phyloP scores from a whole-genome alignment of 2,888 invertebrate species.

The Macrophya annulata region DNA sequence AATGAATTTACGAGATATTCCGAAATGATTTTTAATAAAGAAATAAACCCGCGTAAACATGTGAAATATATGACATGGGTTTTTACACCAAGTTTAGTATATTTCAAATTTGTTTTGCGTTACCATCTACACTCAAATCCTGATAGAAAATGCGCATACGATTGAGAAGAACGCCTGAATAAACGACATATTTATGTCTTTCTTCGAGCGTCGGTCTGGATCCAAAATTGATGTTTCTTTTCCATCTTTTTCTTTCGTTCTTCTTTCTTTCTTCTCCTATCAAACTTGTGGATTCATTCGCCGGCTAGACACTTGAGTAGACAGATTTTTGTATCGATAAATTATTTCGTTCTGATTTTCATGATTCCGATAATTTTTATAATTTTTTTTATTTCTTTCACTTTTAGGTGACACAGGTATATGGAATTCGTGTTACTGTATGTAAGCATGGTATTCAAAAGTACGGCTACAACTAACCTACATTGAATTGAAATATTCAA shows the following conservation, averaged over 20 bases:
- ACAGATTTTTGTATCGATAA: not conserved
- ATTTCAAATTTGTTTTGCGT: constrained; percentile 25
- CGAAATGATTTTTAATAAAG: constrained; percentile 15
- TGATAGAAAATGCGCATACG: constrained; percentile 36
- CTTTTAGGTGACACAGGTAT: not conserved
- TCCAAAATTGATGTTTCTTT: constrained; percentile 7
- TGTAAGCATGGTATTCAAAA: not conserved
- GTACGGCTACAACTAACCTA: not conserved
- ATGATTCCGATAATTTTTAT: not conserved
- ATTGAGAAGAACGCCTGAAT: constrained; percentile 50
- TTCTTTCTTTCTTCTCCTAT: not conserved
- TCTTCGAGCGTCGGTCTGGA: constrained; percentile 19
- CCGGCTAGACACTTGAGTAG: not conserved
- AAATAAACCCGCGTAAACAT: not conserved
- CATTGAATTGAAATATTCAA: constrained; percentile 3
- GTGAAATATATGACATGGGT: not conserved
- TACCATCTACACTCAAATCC: not conserved
- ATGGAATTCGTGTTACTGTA: not conserved
- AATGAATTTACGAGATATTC: not conserved
- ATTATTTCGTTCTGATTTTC: not conserved
- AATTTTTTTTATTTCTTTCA: not conserved
- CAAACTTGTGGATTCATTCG: constrained; percentile 37
- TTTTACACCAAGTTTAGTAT: not conserved
- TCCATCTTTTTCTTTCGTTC: not conserved
- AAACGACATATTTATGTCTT: constrained; percentile 46